Conservation (phyloP, 2,113 vertebrate genomes). For the Scophthalmus maximus region DNA sequence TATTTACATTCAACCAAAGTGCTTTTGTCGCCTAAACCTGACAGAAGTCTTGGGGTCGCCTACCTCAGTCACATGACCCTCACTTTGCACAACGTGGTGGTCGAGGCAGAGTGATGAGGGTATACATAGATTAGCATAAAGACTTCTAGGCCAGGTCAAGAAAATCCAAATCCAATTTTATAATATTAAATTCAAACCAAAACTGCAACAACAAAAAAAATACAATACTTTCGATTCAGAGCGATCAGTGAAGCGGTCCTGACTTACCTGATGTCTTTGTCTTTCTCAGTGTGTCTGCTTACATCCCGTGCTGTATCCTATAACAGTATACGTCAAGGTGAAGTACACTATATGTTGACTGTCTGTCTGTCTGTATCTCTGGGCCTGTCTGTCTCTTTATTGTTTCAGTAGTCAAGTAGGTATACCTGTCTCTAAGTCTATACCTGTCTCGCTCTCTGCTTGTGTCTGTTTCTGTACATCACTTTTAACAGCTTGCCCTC, state of each 20-base stretch:
- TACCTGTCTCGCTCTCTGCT: neutral
- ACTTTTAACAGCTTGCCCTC: constrained; percentile 16
- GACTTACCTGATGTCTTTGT: constrained; percentile 52
- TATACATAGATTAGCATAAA: neutral
- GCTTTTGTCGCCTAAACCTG: too few relatives aligned
- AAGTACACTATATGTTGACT: too few relatives aligned
- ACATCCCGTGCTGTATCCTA: constrained; percentile 9
- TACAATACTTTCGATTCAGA: too few relatives aligned
- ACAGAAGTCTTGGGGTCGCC: too few relatives aligned
- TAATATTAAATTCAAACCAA: too few relatives aligned
- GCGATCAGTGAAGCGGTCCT: neutral
- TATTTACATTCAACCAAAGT: too few relatives aligned
- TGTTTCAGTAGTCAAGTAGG: too few relatives aligned
- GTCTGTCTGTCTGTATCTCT: neutral
- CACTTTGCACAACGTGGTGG: too few relatives aligned
- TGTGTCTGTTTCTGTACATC: neutral
- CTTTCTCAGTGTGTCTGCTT: constrained; percentile 7
- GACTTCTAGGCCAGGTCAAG: too few relatives aligned
- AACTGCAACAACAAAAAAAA: neutral
- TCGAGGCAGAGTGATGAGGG: neutral
- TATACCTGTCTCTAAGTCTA: too few relatives aligned
- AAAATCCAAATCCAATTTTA: too few relatives aligned
- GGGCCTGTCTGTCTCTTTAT: neutral
- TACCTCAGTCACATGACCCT: too few relatives aligned
- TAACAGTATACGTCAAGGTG: neutral